A percentile compares a stretch with the other conserved stretches of the same genome.
Conservation (phyloP, 2,797 vertebrate genomes). For the Sebastiscus albofasciatus region DNA sequence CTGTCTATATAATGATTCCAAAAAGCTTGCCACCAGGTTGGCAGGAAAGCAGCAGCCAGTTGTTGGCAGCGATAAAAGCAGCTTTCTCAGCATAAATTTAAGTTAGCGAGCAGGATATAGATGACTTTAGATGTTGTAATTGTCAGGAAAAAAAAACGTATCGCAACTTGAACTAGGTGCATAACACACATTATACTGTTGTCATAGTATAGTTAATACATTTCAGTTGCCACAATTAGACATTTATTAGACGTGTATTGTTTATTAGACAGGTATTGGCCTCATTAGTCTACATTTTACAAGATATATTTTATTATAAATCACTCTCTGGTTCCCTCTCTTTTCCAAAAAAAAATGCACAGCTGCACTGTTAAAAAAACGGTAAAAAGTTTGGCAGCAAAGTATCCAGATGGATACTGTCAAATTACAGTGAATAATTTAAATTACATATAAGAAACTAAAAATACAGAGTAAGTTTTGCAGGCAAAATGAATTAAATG, state of each 20-base stretch:
- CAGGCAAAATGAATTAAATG: too few relatives aligned
- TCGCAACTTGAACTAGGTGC: constrained; percentile 1
- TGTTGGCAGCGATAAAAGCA: constrained; percentile 22
- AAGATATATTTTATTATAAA: neutral
- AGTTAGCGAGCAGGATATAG: constrained; percentile 36
- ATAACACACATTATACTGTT: neutral
- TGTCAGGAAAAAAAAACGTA: neutral
- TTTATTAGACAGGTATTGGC: neutral
- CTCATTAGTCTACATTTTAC: neutral
- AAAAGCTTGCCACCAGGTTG: constrained; percentile 43
- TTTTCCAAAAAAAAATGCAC: neutral
- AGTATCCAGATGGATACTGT: too few relatives aligned
- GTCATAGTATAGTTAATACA: neutral
- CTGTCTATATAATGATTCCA: constrained; percentile 35
- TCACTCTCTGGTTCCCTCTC: neutral
- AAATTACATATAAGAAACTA: too few relatives aligned
- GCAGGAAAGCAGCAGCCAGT: constrained; percentile 33
- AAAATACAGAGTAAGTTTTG: too few relatives aligned
- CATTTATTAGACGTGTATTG: neutral
- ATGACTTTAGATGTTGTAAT: constrained; percentile 39
- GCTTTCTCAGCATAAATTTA: constrained; percentile 43
- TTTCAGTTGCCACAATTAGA: neutral
- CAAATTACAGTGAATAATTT: too few relatives aligned
- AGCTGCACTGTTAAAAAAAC: neutral
- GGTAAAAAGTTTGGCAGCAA: too few relatives aligned